A percentile compares a stretch with the other conserved stretches of the same genome.
Conservation (phyloP, 2,888 invertebrate species). For the Ichneumoninae sp. region DNA sequence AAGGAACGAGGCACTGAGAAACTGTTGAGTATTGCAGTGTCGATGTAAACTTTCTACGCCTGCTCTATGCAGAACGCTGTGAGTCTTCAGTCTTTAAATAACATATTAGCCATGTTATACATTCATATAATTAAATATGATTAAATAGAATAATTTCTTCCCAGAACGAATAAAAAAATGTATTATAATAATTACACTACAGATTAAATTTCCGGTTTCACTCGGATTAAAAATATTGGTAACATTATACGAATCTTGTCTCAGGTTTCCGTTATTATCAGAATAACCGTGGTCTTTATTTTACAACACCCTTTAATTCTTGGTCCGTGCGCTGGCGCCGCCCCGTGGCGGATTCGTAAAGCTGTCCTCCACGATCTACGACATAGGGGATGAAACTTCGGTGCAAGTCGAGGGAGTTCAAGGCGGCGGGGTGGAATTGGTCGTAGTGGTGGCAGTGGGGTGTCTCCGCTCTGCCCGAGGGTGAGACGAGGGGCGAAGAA, state of each 20-base stretch:
- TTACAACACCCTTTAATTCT: constrained; percentile 38
- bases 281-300: neutral
- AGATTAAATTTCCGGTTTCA: neutral
- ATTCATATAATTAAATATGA: neutral
- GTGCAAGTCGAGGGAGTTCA: constrained; percentile 49
- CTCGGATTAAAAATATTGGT: neutral
- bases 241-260: neutral
- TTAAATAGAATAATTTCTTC: neutral
- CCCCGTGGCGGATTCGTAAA: constrained; percentile 76
- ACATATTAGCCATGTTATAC: constrained; percentile 40
- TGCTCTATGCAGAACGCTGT: constrained; percentile 43
- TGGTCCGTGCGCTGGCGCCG: constrained; percentile 78
- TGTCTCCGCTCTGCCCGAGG: constrained; percentile 52
- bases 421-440: constrained; percentile 65
- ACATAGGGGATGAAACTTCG: constrained; percentile 58
- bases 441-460: constrained; percentile 66
- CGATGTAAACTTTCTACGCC: neutral
- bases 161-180: neutral
- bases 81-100: constrained; percentile 66
- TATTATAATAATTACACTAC: neutral
- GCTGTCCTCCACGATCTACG: constrained; percentile 59
- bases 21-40: neutral
- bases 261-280: too few species aligned
- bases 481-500: constrained; percentile 58
- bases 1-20: constrained; percentile 26